These are phyloP conservation scores for Linepithema humile DNA, from an alignment of 1,140 invertebrate genomes.

Conservation along the genomic window DNA sequence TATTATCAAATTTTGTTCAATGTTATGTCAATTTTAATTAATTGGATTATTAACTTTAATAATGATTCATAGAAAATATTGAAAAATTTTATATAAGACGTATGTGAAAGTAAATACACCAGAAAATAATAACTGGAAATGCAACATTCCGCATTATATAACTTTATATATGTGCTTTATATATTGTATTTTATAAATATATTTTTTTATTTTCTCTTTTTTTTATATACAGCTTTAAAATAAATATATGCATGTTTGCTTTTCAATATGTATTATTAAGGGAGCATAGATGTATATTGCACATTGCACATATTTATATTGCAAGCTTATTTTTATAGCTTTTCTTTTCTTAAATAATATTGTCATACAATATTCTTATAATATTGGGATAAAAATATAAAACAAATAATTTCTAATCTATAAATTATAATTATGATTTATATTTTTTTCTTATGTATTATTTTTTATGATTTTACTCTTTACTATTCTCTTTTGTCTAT, in stretches of 20 bases:
- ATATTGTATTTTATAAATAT: neutral
- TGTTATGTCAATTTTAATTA: neutral
- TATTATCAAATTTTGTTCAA: neutral
- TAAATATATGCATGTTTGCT: conserved; percentile 54
- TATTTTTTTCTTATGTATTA: neutral
- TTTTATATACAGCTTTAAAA: conserved; percentile 54
- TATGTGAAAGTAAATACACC: conserved; percentile 48
- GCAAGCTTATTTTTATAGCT: neutral
- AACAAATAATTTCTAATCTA: neutral
- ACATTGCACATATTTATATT: neutral
- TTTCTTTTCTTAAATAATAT: neutral
- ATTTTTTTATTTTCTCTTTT: conserved; percentile 6
- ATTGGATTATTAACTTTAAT: neutral
- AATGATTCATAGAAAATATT: conserved; percentile 15
- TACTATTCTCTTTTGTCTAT: neutral
- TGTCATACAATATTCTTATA: neutral
- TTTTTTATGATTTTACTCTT: neutral
- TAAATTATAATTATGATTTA: neutral
- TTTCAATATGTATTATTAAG: conserved; percentile 7
- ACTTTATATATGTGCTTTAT: conserved; percentile 2
- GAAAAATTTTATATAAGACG: conserved; percentile 56
- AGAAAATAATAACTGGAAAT: conserved; percentile 60
- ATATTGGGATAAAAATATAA: neutral
- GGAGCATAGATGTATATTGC: neutral
- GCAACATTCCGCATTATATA: no score